Percentiles rank a stretch among this genome's conserved stretches.
These are phyloP conservation scores for Pteronotus mesoamericanus DNA, from an alignment of 2,797 vertebrate species.

Conservation along the genomic window DNA sequence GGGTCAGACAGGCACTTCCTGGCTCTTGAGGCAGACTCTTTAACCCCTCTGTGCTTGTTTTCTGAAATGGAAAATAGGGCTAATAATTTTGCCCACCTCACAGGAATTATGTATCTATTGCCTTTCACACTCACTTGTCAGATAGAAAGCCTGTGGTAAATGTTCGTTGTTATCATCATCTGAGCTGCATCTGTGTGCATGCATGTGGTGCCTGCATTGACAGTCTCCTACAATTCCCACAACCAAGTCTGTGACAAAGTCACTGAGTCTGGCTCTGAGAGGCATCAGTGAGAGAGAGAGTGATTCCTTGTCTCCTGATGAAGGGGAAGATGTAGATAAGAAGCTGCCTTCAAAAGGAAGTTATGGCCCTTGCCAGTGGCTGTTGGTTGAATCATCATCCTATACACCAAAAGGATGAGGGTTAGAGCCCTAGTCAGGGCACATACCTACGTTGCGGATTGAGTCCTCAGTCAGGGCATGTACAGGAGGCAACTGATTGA, in stretches of 20 bases:
- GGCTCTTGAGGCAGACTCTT: background rate
- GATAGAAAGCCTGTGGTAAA: background rate
- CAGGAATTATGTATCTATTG: background rate
- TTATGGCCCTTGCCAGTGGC: background rate
- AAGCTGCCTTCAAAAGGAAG: background rate
- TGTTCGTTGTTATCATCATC: background rate
- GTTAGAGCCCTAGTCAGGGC: background rate
- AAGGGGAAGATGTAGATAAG: too few species aligned
- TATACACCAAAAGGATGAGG: background rate
- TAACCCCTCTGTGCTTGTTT: background rate
- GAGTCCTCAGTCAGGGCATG: background rate
- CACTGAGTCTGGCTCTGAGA: background rate
- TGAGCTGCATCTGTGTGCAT: background rate
- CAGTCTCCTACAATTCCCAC: too few species aligned
- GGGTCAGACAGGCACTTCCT: background rate
- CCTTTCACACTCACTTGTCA: background rate
- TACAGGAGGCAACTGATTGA: background rate
- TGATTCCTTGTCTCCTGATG: background rate
- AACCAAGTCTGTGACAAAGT: background rate
- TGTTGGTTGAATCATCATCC: background rate
- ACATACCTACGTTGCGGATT: background rate
- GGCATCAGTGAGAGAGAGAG: background rate
- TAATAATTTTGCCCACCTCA: background rate
- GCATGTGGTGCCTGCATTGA: fast-evolving
- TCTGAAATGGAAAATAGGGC: background rate